phyloP scores from a whole-genome alignment of 2,113 vertebrate species.

The Rhinoptilus africanus region DNA sequence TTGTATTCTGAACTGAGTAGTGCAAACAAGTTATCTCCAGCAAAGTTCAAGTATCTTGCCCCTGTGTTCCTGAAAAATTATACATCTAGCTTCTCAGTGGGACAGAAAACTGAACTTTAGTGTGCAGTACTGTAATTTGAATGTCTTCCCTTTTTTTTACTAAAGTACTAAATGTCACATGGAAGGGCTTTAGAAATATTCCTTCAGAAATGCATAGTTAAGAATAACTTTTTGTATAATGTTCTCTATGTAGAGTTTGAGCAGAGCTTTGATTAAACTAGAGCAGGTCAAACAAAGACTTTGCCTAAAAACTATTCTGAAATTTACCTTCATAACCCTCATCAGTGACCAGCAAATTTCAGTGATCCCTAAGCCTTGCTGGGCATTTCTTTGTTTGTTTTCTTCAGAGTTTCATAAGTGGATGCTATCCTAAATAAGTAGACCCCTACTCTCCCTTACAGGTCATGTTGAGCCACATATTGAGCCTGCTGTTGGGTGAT shows the following conservation, averaged over 20 bases:
- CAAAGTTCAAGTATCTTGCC: neutral
- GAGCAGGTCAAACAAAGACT: neutral
- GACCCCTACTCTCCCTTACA: neutral
- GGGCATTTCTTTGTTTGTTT: neutral
- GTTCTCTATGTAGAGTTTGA: rapidly evolving
- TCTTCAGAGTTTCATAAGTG: neutral
- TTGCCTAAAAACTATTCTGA: neutral
- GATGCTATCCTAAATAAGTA: neutral
- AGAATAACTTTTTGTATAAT: rapidly evolving
- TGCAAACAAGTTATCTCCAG: neutral
- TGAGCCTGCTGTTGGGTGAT: neutral
- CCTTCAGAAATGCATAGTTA: neutral
- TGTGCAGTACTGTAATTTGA: neutral
- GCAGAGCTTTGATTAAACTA: neutral
- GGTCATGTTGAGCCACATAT: neutral
- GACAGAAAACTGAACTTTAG: neutral
- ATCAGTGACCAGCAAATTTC: neutral
- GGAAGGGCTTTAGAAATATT: neutral
- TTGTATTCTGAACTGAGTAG: neutral
- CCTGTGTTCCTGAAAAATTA: neutral
- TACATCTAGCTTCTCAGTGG: neutral
- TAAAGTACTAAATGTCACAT: neutral
- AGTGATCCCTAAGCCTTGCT: neutral
- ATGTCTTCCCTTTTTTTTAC: neutral
- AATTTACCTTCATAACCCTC: neutral